phyloP scores from a whole-genome alignment of 2,113 vertebrate species.

The Azemiops feae region DNA sequence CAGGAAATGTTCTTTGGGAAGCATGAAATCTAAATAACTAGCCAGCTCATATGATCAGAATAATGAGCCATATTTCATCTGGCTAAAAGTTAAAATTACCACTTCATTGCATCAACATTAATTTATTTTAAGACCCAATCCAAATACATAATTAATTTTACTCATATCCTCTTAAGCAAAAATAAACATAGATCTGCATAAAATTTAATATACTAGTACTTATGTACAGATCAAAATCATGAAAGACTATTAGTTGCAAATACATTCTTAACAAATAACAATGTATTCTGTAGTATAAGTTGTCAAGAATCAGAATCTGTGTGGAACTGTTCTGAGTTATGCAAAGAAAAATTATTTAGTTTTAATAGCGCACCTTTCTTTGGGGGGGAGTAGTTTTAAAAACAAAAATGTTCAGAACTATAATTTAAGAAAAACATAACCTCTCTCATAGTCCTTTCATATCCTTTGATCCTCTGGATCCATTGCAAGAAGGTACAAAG shows the following conservation, averaged over 20 bases:
- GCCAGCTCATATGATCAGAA: slow-evolving; percentile 16
- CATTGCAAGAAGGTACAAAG: neutral
- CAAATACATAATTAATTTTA: neutral
- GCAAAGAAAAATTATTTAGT: neutral
- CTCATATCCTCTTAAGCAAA: neutral
- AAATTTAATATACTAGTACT: neutral
- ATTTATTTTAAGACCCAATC: neutral
- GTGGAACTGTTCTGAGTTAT: neutral
- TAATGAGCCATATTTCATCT: neutral
- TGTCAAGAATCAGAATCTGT: neutral
- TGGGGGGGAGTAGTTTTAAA: neutral
- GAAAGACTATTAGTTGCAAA: neutral
- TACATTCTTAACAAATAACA: neutral
- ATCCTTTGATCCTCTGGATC: neutral
- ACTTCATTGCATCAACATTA: neutral
- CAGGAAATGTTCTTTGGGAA: neutral
- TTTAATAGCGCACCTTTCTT: neutral
- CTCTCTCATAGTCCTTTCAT: neutral
- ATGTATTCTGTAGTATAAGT: neutral
- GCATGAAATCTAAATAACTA: slow-evolving; percentile 24
- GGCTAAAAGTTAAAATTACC: neutral
- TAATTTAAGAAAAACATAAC: neutral
- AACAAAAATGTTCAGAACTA: neutral
- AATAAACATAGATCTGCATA: neutral
- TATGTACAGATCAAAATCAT: neutral